Base-by-base conservation (phyloP, 2,888 invertebrate species). In the Slavum lentiscoides region DNA sequence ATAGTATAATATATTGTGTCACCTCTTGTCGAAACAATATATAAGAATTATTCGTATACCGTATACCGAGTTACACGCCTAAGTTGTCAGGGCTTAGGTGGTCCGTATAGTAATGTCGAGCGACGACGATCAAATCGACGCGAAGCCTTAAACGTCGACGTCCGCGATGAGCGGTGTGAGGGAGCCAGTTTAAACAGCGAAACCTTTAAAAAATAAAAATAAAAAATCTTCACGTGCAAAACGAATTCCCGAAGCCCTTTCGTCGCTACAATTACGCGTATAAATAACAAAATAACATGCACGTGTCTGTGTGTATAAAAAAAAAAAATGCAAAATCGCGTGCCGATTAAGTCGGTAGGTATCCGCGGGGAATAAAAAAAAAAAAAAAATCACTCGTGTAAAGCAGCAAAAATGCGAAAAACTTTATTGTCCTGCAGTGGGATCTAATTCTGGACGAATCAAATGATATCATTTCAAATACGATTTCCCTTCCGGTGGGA, bases 21-120 rank as follows among this genome's bases (percentile, higher is more conserved):
- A 75, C 66, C 66, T 67, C 58, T 55, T 67, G 74, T 67, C 74
- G 66, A 75, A 75, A 75, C 74, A 67, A 75, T 75, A 61, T 19
- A 53, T 9, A 61, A 53, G 15, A 74, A 8, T 62, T 53, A 64
- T 64, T 39, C 4, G 1, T 15, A 53, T 15, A 53, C 53, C 43
- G 43, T 43, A 43, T 43, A 43, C 43, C 43, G 11, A 43, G 43
- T 43, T 43, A 43, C 43, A 43, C 43, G 43, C 43, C 9, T 43
- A 43, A 43, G 43, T 43, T 43, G 43, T 5, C 43, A 11, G 43
- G 43, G 43, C 30, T 30, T 43, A 1, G 43, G 7, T 6, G 4
- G 43, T 43, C 43, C 43, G 43, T 43, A 43, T 6, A 7, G 43
- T 7, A 9, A 43, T 43, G 11, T 43, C 11, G 43, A 11, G 4